Percentiles rank a stretch among this genome's conserved stretches.
Conservation (phyloP, 2,888 invertebrate genomes). For the Drosophila vallismaia region DNA sequence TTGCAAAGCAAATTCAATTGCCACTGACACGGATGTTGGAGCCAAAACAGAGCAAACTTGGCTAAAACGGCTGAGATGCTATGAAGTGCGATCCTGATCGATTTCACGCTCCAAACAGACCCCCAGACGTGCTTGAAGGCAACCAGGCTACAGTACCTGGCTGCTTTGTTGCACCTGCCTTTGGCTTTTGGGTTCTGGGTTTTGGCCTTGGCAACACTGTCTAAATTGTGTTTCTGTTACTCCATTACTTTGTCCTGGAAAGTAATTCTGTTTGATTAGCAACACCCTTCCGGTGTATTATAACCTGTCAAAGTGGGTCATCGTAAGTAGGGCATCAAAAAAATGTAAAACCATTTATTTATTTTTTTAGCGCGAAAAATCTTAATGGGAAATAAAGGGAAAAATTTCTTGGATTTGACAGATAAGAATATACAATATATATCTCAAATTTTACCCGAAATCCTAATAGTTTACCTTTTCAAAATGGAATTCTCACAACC, state of each 20-base stretch:
- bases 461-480: neutral
- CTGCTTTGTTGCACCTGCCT: slow-evolving; percentile 20
- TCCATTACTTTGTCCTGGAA: slow-evolving; percentile 25
- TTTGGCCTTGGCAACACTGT: slow-evolving; percentile 35
- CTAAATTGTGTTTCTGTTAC: slow-evolving; percentile 33
- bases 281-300: slow-evolving; percentile 36
- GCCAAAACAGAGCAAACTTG: slow-evolving; percentile 35
- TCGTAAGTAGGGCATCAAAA: too few species aligned
- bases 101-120: slow-evolving; percentile 59
- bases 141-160: slow-evolving; percentile 1
- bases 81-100: slow-evolving; percentile 49
- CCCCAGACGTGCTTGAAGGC: slow-evolving; percentile 41
- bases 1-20: slow-evolving; percentile 62
- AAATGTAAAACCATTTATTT: neutral
- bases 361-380: too few species aligned
- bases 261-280: slow-evolving; percentile 47
- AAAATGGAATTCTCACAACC: neutral
- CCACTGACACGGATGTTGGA: slow-evolving; percentile 52
- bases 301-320: neutral
- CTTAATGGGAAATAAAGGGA: neutral
- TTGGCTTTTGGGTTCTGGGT: slow-evolving; percentile 54
- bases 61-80: slow-evolving; percentile 10
- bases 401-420: neutral
- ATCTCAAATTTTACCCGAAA: neutral
- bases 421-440: too few species aligned